A percentile compares a stretch with the other conserved stretches of the same genome.
Evolutionary conservation across 64 coral and sea anemone species (phyloP).

Genomic region (Pocillopora verrucosa): DNA sequence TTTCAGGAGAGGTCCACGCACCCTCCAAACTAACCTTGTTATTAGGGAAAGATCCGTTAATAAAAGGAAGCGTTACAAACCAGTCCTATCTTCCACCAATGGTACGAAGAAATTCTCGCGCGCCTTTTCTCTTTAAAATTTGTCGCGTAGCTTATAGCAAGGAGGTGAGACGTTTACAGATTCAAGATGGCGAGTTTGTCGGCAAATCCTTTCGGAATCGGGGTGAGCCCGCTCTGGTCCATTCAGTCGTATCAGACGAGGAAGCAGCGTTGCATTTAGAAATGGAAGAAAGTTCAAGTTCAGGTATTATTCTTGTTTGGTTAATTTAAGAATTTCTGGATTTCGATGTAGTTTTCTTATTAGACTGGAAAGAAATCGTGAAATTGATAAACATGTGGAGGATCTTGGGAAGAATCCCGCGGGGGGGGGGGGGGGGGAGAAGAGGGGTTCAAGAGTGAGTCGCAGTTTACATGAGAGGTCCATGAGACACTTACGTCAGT

Average conservation of each 20-base stretch:
- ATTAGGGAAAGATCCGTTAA: not conserved
- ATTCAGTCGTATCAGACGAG: not conserved
- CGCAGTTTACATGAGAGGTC: no score
- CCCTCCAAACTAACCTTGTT: not conserved
- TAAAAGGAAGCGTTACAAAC: not conserved
- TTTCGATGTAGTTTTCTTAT: no score
- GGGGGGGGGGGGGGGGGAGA: no score
- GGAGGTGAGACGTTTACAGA: not conserved
- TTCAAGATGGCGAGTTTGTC: constrained; percentile 19
- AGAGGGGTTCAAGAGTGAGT: no score
- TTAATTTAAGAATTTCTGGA: not conserved
- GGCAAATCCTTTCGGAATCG: not conserved
- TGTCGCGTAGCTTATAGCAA: constrained; percentile 14
- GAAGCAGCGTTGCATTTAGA: constrained; percentile 16
- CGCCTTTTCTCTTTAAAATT: constrained; percentile 30
- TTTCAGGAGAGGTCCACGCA: constrained; percentile 13
- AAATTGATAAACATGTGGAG: no score
- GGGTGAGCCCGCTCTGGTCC: not conserved
- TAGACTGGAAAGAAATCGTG: no score
- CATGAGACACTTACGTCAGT: no score
- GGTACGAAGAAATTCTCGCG: constrained; percentile 17
- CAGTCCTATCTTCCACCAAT: not conserved
- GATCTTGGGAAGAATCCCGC: no score
- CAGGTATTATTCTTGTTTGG: not conserved
- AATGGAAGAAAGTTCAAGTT: not conserved